A percentile compares a stretch with the other conserved stretches of the same genome.
phyloP scores from a whole-genome alignment of 2,888 invertebrate species.

The Linhomoeus sp. region DNA sequence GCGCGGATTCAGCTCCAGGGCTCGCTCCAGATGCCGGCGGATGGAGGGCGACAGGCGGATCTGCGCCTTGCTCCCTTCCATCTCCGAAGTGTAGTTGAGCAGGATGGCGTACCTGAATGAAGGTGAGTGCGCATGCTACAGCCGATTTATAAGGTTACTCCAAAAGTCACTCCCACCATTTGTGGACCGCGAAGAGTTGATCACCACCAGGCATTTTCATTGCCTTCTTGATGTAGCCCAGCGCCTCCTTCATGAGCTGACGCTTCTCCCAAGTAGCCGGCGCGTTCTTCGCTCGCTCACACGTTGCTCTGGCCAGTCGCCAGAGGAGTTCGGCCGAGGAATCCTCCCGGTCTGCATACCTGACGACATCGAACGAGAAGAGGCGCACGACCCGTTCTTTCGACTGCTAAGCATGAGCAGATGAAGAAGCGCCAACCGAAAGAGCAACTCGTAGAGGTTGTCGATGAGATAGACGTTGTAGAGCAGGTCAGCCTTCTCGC shows the following conservation, averaged over 20 bases:
- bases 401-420: no score
- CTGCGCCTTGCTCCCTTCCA: slow-evolving; percentile 52
- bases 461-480: slow-evolving; percentile 22
- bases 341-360: no score
- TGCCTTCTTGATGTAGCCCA: slow-evolving; percentile 15
- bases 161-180: no score
- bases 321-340: slow-evolving; percentile 60
- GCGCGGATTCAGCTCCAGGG: slow-evolving; percentile 54
- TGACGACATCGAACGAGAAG: no score
- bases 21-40: slow-evolving; percentile 47
- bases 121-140: no score
- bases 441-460: slow-evolving; percentile 19
- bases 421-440: no score
- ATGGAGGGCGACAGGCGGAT: slow-evolving; percentile 51
- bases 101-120: slow-evolving; percentile 47
- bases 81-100: slow-evolving; percentile 50
- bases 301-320: slow-evolving; percentile 56
- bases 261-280: no score
- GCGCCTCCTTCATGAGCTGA: neutral
- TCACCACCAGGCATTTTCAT: slow-evolving; percentile 22
- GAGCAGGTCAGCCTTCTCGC: slow-evolving; percentile 15
- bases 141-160: no score
- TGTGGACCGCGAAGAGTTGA: slow-evolving; percentile 42
- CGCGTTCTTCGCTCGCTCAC: slow-evolving; percentile 46
- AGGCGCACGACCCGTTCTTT: no score